phyloP scores from a whole-genome alignment of 2,113 vertebrate genomes.

The Phodopus roborovskii region DNA sequence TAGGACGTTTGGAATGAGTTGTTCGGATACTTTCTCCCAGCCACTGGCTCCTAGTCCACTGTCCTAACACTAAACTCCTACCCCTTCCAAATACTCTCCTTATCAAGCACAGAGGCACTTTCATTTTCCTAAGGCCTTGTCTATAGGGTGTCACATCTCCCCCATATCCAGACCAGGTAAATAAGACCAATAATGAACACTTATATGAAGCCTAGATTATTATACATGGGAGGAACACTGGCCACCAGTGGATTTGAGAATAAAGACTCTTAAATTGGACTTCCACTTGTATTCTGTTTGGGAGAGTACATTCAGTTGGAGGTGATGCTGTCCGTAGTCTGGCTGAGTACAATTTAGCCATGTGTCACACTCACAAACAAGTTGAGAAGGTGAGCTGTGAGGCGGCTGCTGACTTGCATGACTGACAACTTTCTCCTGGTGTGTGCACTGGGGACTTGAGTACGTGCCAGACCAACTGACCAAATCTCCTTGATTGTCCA shows the following conservation, averaged over 20 bases:
- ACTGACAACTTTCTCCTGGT: background rate
- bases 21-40: background rate
- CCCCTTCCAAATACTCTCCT: background rate
- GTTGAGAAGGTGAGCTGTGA: background rate
- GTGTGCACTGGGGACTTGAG: background rate
- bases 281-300: background rate
- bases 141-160: background rate
- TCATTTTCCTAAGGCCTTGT: background rate
- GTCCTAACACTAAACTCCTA: background rate
- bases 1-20: background rate
- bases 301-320: background rate
- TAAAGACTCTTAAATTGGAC: background rate
- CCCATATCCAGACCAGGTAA: background rate
- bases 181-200: background rate
- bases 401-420: background rate
- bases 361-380: background rate
- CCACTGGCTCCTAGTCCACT: background rate
- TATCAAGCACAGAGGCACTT: background rate
- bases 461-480: too few relatives aligned
- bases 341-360: background rate
- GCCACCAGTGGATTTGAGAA: background rate
- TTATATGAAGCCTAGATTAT: background rate
- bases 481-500: background rate
- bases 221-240: background rate
- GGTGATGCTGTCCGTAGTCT: background rate